Base-by-base conservation (phyloP, 2,888 invertebrate genomes). In the Helleia helle region DNA sequence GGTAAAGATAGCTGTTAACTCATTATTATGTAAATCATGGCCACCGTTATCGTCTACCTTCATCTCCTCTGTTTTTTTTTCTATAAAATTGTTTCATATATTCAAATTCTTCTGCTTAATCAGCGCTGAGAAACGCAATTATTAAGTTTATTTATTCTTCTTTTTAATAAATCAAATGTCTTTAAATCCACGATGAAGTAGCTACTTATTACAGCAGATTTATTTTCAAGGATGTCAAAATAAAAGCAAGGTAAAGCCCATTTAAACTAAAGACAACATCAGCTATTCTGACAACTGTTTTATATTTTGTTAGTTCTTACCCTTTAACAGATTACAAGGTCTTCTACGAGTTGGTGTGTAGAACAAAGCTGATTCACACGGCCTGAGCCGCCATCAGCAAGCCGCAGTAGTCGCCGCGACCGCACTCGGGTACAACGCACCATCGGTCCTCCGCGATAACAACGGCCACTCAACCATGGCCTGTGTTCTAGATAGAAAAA, bases 321-420 rank as follows among this genome's bases (percentile, higher is more conserved):
- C 46, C 46, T 48, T 40, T 46, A 47, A 46, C 42, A 30, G 24
- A 25, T 24, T 17, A 38, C 48, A 51, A 51, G 51, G 52, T 51
- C 52, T 46, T 49, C 50, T 46, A 37, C 41, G 49, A 49, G 49
- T 46, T 42, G 38, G 41, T 42, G 45, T 38, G 44, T 44, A 44
- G 56, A 57, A 65, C 66, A 71, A 71, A 65, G 71, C 57, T 56
- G 59, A 61, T 79, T 81, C 83, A 65, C 83, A 80, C 81, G 80
- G 69, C 70, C 59, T 56, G 63, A 64, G 66, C 65, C 68, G 64
- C 63, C 60, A 61, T 58, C 52, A 56, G 41, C 50, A 44, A 44
- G 54, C 47, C 56, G 59, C 77, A 81, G 81, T 81, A 64, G 64
- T 57, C 56, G 55, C 52, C 74, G 79, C 72, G 80, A 65, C 54